Evolutionary conservation across 2,797 vertebrate genomes (phyloP), one percentile per base, ranked within the genome.

Genomic region (Diglossa cyanea): DNA sequence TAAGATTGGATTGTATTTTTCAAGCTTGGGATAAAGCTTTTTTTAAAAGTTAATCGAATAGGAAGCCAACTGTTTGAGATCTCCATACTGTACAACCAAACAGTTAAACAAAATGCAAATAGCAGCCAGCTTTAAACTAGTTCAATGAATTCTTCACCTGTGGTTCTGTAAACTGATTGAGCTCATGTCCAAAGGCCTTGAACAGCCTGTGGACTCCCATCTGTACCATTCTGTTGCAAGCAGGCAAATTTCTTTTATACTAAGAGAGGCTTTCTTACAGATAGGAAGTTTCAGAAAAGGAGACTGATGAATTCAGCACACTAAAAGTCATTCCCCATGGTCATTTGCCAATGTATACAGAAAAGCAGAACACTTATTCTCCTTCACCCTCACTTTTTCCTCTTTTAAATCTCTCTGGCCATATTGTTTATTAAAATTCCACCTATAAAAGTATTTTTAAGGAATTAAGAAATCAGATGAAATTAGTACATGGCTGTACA

Each of bases 151-250:
- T 35, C 21, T 73, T 79, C 75, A 67, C 71, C 73, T 99, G 88
- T 97, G 97, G 87, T 99, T 98, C 97, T 99, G 98, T 98, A 98
- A 98, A 96, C 98, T 97, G 1, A 98, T 98, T 86, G 97, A 95
- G 57, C 75, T 98, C 92, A 98, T 98, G 98, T 97, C 97, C n/a
- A 96, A 95, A 54, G 98, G 98, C 96, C 98, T 98, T 11, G 96
- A 98, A 81, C 88, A 98, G 92, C 98, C 98, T 95, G 78, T 91
- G 45, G 97, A 97, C 75, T 97, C 98, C 61, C 95, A 98, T 17
- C 95, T 98, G 0, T 98, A 98, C 73, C 95, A 98, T 93, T 98
- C 98, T 96, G 97, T 97, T 86, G 97, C 98, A n/a, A 98, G 50
- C 98, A 98, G 98, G 98, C 98, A 89, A 70, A 75, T 73, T 84